Evolutionary conservation across 2,888 invertebrate species (phyloP), one percentile per base, ranked within the genome.

Genomic region (Cosmia pyralina): DNA sequence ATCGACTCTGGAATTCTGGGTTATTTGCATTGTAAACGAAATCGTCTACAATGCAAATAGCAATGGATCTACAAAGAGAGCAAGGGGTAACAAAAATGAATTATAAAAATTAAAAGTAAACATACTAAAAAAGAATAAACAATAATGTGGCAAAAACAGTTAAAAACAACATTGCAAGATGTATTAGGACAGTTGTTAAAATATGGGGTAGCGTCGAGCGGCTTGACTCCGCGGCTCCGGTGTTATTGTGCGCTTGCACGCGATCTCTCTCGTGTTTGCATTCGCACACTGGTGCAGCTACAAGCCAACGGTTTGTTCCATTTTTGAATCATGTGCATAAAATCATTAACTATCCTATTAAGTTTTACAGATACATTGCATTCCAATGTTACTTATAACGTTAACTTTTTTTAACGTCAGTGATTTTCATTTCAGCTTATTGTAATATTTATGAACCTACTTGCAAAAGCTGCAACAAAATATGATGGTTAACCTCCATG

Each of bases 101-200:
- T 89, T 90, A 92, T 85, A 94, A 95, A 95, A 95, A 96, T 95
- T 92, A 94, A 95, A 96, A 94, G 93, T 93, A 95, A 96, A 96
- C 94, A 95, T 88, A 90, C 85, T 88, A 93, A 93, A 84, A 94
- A 93, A 92, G 92, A 92, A 93, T 93, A 94, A 95, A 96, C 93
- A 95, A 93, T 93, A 94, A 93, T 93, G 92, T 94, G 92, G 94
- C 94, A 94, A 94, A 95, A 95, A 95, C 95, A 95, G 93, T 95
- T 95, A 94, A 95, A 96, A 96, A 96, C 93, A 96, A 96, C 95
- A 96, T 95, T 95, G 95, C 94, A 95, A 96, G 96, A 96, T 96
- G 95, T 95, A 96, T 96, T 96, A 95, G 96, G 96, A 96, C 96
- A 96, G 96, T 96, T 96, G 96, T 96, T 96, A 96, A 96, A 96